Conservation (phyloP, 2,113 vertebrate species). For the Aegotheles bennettii region DNA sequence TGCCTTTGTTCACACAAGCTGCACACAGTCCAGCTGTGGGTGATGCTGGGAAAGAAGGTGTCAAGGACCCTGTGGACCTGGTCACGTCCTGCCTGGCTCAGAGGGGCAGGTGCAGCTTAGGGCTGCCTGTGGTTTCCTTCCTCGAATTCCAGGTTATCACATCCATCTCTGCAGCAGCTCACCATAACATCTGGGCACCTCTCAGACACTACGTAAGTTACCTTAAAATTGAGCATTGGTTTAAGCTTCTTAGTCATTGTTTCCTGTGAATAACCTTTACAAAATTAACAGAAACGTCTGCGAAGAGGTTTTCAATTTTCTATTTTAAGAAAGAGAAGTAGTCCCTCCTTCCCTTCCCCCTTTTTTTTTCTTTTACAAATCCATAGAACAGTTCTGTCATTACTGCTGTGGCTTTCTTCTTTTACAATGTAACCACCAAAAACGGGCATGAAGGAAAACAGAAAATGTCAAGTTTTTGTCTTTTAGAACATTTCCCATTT, state of each 20-base stretch:
- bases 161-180: neutral
- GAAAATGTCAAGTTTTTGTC: neutral
- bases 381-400: neutral
- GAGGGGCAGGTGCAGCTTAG: neutral
- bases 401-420: neutral
- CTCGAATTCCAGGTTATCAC: accelerated
- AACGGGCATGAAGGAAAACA: neutral
- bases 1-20: neutral
- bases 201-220: accelerated
- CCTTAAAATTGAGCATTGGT: accelerated
- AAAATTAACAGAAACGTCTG: neutral
- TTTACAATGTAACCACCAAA: neutral
- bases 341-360: neutral
- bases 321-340: neutral
- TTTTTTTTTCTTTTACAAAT: no score
- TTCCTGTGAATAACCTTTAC: neutral
- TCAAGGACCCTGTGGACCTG: accelerated
- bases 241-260: neutral
- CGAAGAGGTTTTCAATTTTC: neutral
- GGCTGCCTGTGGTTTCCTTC: neutral
- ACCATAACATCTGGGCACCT: accelerated
- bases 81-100: accelerated
- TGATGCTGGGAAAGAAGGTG: accelerated
- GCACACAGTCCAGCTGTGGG: accelerated
- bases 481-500: neutral